Evolutionary conservation across 2,797 vertebrate species (phyloP), one percentile per base, ranked within the genome.

Genomic region (Melanotaenia pygmaea): DNA sequence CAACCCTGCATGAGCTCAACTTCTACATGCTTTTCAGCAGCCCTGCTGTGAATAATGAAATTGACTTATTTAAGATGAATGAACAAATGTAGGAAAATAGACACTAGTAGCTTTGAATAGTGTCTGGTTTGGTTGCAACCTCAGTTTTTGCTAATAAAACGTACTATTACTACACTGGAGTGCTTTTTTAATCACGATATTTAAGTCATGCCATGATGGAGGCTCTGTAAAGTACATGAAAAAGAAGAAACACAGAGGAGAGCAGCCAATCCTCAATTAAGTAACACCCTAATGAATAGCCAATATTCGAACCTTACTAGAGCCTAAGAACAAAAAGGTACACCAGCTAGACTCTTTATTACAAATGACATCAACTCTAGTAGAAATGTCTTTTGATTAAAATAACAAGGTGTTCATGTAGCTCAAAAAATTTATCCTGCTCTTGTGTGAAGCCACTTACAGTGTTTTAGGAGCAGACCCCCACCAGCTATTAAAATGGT

Each of bases 391-490:
- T 64, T 84, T 85, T 89, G 82, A 88, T 84, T 84, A 80, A 77
- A 82, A 60, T 4, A 20, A 14, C 32, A 61, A 64, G 73, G 70
- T 37, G 18, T 62, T 56, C 74, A 82, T 74, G 68, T 61, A 83
- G 81, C 76, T 82, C 59, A 76, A 87, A 89, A 91, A 53, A 26
- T 84, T 87, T 78, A 86, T 87, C 84, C 83, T 54, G 38, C 64
- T 80, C 71, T 66, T 4, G 3, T 75, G 73, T 58, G 73, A 80
- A 75, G 80, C 81, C 88, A 57, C 74, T 90, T 75, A 69, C 83
- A 66, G 82, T 73, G 84, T 84, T 92, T 88, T 72, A 85, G 86
- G 80, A 67, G 70, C 85, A 87, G 86, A 82, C 80, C 87, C 74
- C 87, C 85, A 72, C 78, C 81, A 87, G 83, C 81, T 70, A 82